A percentile compares a stretch with the other conserved stretches of the same genome.
Evolutionary conservation across 2,797 vertebrate genomes (phyloP).

Genomic region (Aphelocoma californica): DNA sequence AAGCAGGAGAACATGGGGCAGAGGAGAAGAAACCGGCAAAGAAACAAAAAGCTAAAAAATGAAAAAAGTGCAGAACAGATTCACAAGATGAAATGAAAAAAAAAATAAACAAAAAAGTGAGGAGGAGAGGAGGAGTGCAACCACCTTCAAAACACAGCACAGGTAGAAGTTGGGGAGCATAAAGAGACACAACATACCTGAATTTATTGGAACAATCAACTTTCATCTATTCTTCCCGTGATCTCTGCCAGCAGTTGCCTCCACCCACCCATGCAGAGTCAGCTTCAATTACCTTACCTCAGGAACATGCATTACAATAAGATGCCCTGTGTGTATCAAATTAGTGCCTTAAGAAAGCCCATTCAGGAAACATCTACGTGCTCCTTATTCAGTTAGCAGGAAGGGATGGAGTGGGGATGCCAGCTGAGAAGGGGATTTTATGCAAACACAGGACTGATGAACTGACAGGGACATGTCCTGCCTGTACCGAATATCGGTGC

Average conservation of each 20-base stretch:
- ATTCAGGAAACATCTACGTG: neutral
- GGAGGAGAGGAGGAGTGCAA: neutral
- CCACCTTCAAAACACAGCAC: neutral
- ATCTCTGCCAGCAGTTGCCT: neutral
- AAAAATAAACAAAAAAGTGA: neutral
- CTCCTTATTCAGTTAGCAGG: conserved; percentile 12
- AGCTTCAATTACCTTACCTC: neutral
- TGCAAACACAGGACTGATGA: neutral
- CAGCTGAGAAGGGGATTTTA: neutral
- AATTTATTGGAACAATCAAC: neutral
- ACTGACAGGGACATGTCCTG: neutral
- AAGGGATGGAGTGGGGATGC: neutral
- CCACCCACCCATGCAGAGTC: neutral
- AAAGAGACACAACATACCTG: neutral
- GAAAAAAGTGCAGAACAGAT: neutral
- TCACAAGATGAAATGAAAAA: neutral
- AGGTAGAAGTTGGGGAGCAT: neutral
- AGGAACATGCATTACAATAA: conserved; percentile 24
- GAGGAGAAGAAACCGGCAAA: neutral
- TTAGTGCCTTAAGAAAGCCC: neutral
- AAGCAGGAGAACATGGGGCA: neutral
- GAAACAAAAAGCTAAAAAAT: neutral
- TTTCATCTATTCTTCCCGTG: neutral
- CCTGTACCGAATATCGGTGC: neutral
- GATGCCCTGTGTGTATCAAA: conserved; percentile 13